Base-by-base conservation (phyloP, 1,140 invertebrate genomes). In the Diabrotica virgifera region DNA sequence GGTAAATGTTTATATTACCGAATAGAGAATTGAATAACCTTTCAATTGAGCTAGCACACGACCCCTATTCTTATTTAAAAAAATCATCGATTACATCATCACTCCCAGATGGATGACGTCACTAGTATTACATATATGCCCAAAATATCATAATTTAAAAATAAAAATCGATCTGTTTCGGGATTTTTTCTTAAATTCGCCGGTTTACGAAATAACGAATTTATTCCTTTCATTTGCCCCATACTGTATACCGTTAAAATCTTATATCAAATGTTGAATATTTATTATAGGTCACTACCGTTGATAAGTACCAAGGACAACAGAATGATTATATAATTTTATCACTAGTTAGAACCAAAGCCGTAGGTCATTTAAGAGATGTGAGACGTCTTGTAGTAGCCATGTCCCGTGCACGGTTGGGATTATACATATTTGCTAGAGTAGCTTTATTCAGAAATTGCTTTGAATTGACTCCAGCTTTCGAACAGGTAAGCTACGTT, bases 251-350 rank as follows among this genome's bases (percentile, higher is more conserved):
- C 24, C 1, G 24, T 24, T 24, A 24, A 1, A 24, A 52, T 63
- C 5, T 11, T 36, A 59, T 61, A 63, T 57, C 52, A 6, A 62
- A 54, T 6, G 13, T 53, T 24, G 0, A 59, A 12, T n/a, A 37
- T n/a, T 59, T 66, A 36, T 66, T 69, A 14, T 66, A 87, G 85
- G 83, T 90, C 36, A 92, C 92, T 0, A 99, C 98, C 6, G 98
- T 99, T 9, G 98, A 99, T 79, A 98, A 99, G 75, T 99, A 97
- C 79, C 98, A 99, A 79, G 98, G 98, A 65, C 97, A 99, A 76
- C 98, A 99, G 80, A 99, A 99, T 80, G 97, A 99, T 80, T 98
- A 96, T 74, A 97, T 99, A 60, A 82, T 99, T 5, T 82, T 99
- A 2, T 99, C 97, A 0, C 80, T 99, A 11, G 98, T 99, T 12